Conservation (phyloP, 2,888 invertebrate species). For the Limnephilus auricula region DNA sequence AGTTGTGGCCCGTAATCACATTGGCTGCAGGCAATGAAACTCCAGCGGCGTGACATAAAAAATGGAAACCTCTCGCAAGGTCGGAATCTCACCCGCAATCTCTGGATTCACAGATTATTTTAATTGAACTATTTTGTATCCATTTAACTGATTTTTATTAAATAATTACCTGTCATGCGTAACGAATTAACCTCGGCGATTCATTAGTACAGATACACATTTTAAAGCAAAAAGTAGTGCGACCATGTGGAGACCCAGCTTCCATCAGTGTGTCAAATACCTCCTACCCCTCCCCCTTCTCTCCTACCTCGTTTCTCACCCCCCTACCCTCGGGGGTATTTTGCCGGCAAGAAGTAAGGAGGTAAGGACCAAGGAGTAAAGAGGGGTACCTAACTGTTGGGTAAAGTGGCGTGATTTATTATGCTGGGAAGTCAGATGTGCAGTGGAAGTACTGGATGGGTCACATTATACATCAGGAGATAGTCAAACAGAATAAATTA, state of each 20-base stretch:
- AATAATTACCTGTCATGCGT: background rate
- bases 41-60: too few relatives aligned
- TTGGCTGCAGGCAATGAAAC: too few relatives aligned
- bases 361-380: background rate
- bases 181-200: background rate
- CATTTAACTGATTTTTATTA: too few relatives aligned
- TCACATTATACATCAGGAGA: conserved; percentile 21
- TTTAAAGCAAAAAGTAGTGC: background rate
- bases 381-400: conserved; percentile 1
- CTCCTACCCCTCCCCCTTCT: background rate
- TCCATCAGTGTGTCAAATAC: background rate
- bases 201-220: background rate
- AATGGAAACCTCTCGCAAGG: too few relatives aligned
- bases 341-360: background rate
- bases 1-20: too few relatives aligned
- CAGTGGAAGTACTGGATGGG: conserved; percentile 17
- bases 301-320: background rate
- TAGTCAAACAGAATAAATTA: conserved; percentile 39
- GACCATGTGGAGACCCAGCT: background rate
- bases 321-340: background rate
- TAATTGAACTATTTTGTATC: too few relatives aligned
- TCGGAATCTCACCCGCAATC: too few relatives aligned
- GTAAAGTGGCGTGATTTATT: conserved; percentile 33
- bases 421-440: conserved; percentile 34
- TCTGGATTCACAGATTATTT: too few relatives aligned